A percentile compares a stretch with the other conserved stretches of the same genome.
Conservation (phyloP, 2,888 invertebrate genomes). For the Sphaerophoria rueppellii region DNA sequence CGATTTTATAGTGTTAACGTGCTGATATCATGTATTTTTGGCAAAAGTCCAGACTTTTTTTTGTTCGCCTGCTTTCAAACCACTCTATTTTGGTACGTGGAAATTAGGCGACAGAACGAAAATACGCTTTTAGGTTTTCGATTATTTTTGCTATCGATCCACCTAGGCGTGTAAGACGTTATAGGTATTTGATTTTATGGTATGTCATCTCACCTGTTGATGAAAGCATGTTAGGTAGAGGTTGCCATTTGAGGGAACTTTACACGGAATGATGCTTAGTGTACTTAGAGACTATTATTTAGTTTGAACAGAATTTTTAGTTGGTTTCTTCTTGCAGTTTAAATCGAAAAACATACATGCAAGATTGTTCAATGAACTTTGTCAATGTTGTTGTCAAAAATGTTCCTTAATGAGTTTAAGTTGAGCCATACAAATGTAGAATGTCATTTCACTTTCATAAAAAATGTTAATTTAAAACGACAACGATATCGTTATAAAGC, state of each 20-base stretch:
- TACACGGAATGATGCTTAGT: too few relatives aligned
- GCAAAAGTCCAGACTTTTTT: constrained; percentile 30
- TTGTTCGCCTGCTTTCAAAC: constrained; percentile 32
- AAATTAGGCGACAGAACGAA: constrained; percentile 62
- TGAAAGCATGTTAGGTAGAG: not conserved
- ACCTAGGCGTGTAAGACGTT: constrained; percentile 24
- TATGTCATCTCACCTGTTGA: constrained; percentile 60
- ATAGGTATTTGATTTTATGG: not conserved
- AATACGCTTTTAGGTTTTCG: constrained; percentile 38
- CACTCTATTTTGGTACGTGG: constrained; percentile 50
- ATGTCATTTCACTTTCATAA: constrained; percentile 28
- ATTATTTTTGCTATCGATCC: constrained; percentile 47
- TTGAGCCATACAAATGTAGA: constrained; percentile 23
- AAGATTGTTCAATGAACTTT: not conserved
- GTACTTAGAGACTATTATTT: too few relatives aligned
- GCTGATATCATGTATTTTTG: constrained; percentile 56
- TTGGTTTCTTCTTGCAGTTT: too few relatives aligned
- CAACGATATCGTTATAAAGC: not conserved
- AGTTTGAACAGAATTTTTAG: too few relatives aligned
- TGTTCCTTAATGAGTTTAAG: constrained; percentile 27
- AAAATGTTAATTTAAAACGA: constrained; percentile 16
- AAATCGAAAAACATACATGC: too few relatives aligned
- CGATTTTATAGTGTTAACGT: constrained; percentile 30
- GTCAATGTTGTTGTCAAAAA: not conserved
- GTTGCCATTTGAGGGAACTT: not conserved